These are phyloP conservation scores for Pogoniulus pusillus DNA, from an alignment of 2,797 vertebrate genomes.

Conservation along the genomic window DNA sequence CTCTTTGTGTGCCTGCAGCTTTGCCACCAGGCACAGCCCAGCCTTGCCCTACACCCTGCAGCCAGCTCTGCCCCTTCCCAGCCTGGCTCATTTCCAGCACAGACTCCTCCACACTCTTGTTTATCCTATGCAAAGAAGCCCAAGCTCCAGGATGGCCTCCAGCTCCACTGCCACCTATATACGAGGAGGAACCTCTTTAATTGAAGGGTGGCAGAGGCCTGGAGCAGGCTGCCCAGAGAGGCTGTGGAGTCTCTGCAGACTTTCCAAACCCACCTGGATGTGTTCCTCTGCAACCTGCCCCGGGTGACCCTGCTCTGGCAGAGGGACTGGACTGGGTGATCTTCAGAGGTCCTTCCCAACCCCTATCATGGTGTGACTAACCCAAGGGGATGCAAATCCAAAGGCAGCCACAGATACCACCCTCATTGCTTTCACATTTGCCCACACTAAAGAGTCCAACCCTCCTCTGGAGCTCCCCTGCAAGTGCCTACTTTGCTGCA, in stretches of 20 bases:
- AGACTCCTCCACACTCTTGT: neutral
- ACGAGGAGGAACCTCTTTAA: no score
- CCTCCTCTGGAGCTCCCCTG: neutral
- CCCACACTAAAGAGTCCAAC: neutral
- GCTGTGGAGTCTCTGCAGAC: no score
- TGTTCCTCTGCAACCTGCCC: no score
- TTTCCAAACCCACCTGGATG: no score
- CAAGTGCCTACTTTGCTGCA: neutral
- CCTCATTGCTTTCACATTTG: neutral
- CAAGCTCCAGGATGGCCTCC: neutral
- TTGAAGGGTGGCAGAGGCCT: no score
- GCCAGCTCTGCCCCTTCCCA: neutral
- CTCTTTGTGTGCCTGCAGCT: accelerated
- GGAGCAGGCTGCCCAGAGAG: no score
- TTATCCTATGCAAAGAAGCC: neutral
- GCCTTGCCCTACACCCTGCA: neutral
- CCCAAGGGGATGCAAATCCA: neutral
- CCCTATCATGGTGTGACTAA: neutral
- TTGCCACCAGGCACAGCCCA: accelerated
- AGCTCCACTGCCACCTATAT: neutral
- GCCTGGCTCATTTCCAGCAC: neutral
- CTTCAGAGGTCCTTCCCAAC: no score
- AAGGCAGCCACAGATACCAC: neutral
- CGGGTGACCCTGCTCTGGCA: no score
- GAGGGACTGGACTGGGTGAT: no score